Conservation (phyloP, 2,888 invertebrate genomes). For the Eristalis arbustorum region DNA sequence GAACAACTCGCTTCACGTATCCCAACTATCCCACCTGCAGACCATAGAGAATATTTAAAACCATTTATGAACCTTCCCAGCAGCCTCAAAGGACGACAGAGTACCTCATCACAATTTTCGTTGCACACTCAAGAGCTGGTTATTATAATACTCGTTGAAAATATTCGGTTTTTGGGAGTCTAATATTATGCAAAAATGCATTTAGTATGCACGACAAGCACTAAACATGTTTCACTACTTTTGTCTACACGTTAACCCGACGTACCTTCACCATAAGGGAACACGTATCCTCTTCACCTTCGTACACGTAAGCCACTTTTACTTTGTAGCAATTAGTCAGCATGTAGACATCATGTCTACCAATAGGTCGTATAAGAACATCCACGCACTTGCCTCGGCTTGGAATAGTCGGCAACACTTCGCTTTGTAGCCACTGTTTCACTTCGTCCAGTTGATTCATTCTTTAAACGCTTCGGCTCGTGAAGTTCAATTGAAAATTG, state of each 20-base stretch:
- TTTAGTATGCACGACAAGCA: not conserved
- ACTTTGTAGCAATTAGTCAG: constrained; percentile 76
- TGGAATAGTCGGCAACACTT: constrained; percentile 45
- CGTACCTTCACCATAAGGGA: not conserved
- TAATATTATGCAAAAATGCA: not conserved
- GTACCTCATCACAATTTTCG: not conserved
- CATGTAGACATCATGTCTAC: constrained; percentile 76
- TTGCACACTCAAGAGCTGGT: not conserved
- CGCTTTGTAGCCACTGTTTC: constrained; percentile 50
- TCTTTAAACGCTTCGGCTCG: not conserved
- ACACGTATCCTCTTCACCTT: not conserved
- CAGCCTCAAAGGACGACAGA: not conserved
- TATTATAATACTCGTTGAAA: not conserved
- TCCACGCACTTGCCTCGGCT: constrained; percentile 62
- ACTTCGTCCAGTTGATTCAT: not conserved
- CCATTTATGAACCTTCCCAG: not conserved
- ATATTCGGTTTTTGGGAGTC: not conserved
- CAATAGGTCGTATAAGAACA: constrained; percentile 73
- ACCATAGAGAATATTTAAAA: not conserved
- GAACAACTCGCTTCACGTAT: not conserved
- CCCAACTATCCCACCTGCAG: not conserved
- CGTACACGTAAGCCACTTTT: constrained; percentile 51
- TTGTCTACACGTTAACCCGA: not conserved
- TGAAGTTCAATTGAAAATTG: not conserved
- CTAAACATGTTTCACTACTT: not conserved